Percentiles rank a stretch among this genome's conserved stretches.
Conservation (phyloP, 2,113 vertebrate species). For the Crotalus helleri region DNA sequence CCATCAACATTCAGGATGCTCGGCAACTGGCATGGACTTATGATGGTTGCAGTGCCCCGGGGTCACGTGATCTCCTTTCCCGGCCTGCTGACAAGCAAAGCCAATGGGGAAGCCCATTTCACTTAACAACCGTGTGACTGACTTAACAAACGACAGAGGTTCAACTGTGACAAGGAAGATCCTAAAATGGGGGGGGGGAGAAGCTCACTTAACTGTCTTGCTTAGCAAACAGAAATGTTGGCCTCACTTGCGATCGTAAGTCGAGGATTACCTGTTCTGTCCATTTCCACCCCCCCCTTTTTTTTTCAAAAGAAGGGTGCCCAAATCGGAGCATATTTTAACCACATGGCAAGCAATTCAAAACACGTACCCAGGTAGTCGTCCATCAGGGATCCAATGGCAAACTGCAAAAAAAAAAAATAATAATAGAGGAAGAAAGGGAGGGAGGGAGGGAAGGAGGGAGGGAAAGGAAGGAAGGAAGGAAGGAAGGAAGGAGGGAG, state of each 20-base stretch:
- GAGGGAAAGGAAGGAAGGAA: too few relatives aligned
- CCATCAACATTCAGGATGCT: neutral
- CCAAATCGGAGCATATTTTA: too few relatives aligned
- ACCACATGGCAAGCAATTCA: accelerated
- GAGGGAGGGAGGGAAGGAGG: accelerated
- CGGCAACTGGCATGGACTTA: neutral
- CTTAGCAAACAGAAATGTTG: neutral
- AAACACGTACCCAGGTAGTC: slow-evolving; percentile 84
- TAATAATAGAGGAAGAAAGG: too few relatives aligned
- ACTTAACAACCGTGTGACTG: too few relatives aligned
- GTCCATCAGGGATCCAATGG: slow-evolving; percentile 91
- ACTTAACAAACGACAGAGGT: too few relatives aligned
- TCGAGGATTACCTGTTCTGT: neutral
- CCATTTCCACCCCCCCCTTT: neutral
- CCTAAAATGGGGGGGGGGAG: too few relatives aligned
- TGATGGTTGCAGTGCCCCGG: neutral
- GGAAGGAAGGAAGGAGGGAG: too few relatives aligned
- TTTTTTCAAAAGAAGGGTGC: too few relatives aligned
- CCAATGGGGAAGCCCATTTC: too few relatives aligned
- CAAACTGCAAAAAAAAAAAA: slow-evolving; percentile 74
- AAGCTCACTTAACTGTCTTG: too few relatives aligned
- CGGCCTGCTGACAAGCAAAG: too few relatives aligned
- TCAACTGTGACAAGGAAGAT: accelerated
- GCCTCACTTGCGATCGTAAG: neutral
- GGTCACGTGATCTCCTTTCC: too few relatives aligned